Evolutionary conservation across 1,140 invertebrate genomes (phyloP).

Genomic region (Tribolium castaneum): DNA sequence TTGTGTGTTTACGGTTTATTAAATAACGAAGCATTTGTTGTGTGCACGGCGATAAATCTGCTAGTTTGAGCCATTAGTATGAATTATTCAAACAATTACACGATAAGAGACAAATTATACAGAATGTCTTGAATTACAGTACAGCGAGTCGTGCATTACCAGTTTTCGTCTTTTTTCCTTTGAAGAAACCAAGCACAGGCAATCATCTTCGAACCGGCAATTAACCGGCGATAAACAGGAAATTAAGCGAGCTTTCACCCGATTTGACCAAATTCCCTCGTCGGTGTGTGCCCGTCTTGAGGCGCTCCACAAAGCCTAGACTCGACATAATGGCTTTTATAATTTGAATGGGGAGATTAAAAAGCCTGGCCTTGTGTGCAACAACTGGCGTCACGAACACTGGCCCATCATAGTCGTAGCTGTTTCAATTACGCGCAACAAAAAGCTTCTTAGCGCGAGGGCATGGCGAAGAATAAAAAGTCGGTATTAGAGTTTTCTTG

Average conservation of each 20-base stretch:
- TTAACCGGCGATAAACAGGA: slow-evolving; percentile 19
- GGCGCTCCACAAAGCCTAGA: slow-evolving; percentile 15
- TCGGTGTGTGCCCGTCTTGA: slow-evolving; percentile 1
- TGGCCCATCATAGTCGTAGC: slow-evolving; percentile 33
- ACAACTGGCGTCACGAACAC: slow-evolving; percentile 48
- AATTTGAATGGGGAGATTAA: slow-evolving; percentile 59
- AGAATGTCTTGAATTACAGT: slow-evolving; percentile 57
- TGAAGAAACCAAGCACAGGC: neutral
- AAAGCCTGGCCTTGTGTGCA: slow-evolving; percentile 48
- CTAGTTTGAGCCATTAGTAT: slow-evolving; percentile 45
- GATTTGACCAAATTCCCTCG: neutral
- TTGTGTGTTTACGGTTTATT: slow-evolving; percentile 36
- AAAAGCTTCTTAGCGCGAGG: slow-evolving; percentile 55
- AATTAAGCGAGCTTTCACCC: neutral
- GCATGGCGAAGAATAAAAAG: slow-evolving; percentile 56
- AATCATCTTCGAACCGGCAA: slow-evolving; percentile 8
- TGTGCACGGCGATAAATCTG: slow-evolving; percentile 15
- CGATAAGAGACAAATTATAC: slow-evolving; percentile 62
- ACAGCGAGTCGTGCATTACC: slow-evolving; percentile 57
- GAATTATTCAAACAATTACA: slow-evolving; percentile 62
- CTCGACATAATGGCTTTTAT: slow-evolving; percentile 54
- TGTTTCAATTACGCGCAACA: slow-evolving; percentile 58
- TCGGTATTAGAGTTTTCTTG: slow-evolving; percentile 49
- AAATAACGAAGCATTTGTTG: slow-evolving; percentile 32
- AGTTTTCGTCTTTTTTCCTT: slow-evolving; percentile 25